phyloP scores from a whole-genome alignment of 2,888 invertebrate genomes.

The Eupithecia tripunctaria region DNA sequence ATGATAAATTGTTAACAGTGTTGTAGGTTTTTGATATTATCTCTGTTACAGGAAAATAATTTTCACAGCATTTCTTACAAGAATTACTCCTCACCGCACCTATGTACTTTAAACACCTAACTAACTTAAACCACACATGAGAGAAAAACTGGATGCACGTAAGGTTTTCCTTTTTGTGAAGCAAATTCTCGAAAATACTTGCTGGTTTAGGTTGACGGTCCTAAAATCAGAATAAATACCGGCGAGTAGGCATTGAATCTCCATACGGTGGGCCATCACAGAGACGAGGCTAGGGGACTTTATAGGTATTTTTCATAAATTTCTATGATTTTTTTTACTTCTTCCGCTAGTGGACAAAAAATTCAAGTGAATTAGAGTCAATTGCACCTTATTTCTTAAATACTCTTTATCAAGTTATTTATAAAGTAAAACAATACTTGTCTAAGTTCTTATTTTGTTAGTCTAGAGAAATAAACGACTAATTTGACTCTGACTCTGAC shows the following conservation, averaged over 20 bases:
- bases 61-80: neutral
- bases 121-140: neutral
- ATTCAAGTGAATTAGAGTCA: too few relatives aligned
- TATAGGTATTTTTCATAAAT: neutral
- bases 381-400: too few relatives aligned
- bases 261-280: slow-evolving; percentile 52
- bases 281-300: neutral
- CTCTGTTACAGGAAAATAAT: neutral
- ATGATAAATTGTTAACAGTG: neutral
- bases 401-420: too few relatives aligned
- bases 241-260: slow-evolving; percentile 63
- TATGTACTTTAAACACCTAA: too few relatives aligned
- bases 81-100: too few relatives aligned
- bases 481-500: too few relatives aligned
- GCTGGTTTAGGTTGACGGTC: slow-evolving; percentile 31
- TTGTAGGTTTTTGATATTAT: neutral
- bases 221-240: slow-evolving; percentile 58
- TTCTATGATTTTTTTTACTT: neutral
- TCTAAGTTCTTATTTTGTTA: too few relatives aligned
- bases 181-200: slow-evolving; percentile 31
- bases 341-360: too few relatives aligned
- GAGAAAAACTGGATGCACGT: slow-evolving; percentile 27
- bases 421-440: too few relatives aligned
- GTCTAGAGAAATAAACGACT: too few relatives aligned
- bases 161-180: slow-evolving; percentile 27